Percentiles rank a stretch among this genome's conserved stretches.
Conservation (phyloP, 2,888 invertebrate genomes). For the Galerucella nymphaeae region DNA sequence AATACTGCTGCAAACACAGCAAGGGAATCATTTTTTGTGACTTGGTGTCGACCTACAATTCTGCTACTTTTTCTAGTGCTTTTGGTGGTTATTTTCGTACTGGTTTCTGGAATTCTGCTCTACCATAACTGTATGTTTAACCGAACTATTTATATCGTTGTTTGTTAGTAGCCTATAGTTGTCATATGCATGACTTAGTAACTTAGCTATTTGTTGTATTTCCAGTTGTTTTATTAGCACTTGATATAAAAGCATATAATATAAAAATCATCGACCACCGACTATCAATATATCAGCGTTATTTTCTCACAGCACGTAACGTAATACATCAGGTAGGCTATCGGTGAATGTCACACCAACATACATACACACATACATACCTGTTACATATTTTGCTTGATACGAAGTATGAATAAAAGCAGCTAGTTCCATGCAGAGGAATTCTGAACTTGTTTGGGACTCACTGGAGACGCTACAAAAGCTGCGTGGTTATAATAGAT, state of each 20-base stretch:
- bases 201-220: conserved; percentile 44
- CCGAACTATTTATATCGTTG: neutral
- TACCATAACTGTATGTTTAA: conserved; percentile 72
- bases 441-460: no score
- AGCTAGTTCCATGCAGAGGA: no score
- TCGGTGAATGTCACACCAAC: no score
- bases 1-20: conserved; percentile 51
- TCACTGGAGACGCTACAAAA: no score
- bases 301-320: no score
- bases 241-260: neutral
- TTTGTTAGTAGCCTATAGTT: conserved; percentile 15
- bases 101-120: conserved; percentile 70
- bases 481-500: no score
- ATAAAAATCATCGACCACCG: no score
- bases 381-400: no score
- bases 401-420: no score
- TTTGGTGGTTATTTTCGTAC: conserved; percentile 69
- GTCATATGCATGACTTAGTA: conserved; percentile 33
- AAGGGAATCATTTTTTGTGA: conserved; percentile 63
- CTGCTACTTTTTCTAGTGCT: conserved; percentile 69
- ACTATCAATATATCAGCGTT: no score
- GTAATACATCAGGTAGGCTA: no score
- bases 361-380: no score
- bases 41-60: conserved; percentile 71
- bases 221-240: conserved; percentile 22